These are phyloP conservation scores for Tragopan temminckii DNA, from an alignment of 2,797 vertebrate species.

Conservation along the genomic window DNA sequence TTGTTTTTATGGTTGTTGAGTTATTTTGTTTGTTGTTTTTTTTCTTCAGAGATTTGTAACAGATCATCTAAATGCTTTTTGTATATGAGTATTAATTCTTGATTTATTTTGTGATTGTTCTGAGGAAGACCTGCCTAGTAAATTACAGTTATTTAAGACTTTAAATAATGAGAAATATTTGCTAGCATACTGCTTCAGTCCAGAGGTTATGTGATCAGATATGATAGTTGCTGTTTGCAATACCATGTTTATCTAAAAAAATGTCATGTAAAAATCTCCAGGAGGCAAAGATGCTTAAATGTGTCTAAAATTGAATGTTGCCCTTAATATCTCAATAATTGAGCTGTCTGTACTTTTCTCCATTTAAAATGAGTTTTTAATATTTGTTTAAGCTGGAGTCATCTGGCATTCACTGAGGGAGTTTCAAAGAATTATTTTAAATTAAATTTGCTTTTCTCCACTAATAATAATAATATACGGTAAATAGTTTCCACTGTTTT, in stretches of 20 bases:
- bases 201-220: conserved; percentile 64
- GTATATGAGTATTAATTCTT: conserved; percentile 48
- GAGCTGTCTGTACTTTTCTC: conserved; percentile 60
- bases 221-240: conserved; percentile 66
- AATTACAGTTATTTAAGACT: conserved; percentile 53
- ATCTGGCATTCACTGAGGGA: conserved; percentile 46
- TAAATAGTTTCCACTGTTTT: conserved; percentile 68
- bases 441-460: conserved; percentile 69
- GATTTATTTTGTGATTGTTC: conserved; percentile 38
- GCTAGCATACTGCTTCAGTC: conserved; percentile 58
- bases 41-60: conserved; percentile 9
- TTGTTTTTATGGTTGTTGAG: neutral
- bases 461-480: conserved; percentile 8
- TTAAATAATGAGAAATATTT: conserved; percentile 63
- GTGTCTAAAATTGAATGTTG: conserved; percentile 69
- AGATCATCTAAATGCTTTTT: conserved; percentile 39
- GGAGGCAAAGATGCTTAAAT: conserved; percentile 69
- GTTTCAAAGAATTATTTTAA: conserved; percentile 48
- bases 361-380: conserved; percentile 47
- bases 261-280: conserved; percentile 70
- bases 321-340: conserved; percentile 64
- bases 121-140: conserved; percentile 54
- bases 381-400: conserved; percentile 62
- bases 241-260: conserved; percentile 63
- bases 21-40: neutral